Evolutionary conservation across 2,888 invertebrate genomes (phyloP).

Genomic region (Aspidiotus rigidus): DNA sequence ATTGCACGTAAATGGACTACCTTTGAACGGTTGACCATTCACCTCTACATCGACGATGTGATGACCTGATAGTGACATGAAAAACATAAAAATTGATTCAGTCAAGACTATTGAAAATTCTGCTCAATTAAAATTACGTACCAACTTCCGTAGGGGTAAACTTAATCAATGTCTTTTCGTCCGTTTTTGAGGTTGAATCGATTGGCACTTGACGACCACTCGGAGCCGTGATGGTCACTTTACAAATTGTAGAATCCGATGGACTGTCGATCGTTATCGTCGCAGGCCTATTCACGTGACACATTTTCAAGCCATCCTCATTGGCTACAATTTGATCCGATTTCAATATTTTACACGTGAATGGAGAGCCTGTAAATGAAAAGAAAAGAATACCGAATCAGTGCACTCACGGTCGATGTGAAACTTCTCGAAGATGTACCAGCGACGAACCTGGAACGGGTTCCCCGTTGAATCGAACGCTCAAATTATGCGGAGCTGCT

Average conservation of each 20-base stretch:
- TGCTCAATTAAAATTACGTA: conserved; percentile 20
- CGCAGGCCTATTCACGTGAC: conserved; percentile 58
- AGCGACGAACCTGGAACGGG: conserved; percentile 51
- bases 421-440: conserved; percentile 4
- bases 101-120: not conserved
- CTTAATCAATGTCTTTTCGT: conserved; percentile 55
- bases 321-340: conserved; percentile 55
- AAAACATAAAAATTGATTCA: not conserved
- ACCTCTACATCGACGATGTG: conserved; percentile 74
- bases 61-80: conserved; percentile 49
- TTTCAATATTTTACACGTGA: conserved; percentile 73
- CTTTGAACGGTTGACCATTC: conserved; percentile 74
- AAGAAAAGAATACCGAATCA: not conserved
- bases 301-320: conserved; percentile 59
- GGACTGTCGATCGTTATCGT: conserved; percentile 49
- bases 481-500: conserved; percentile 80
- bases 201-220: conserved; percentile 54
- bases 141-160: conserved; percentile 51
- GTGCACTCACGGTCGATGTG: not conserved
- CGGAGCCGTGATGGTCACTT: conserved; percentile 39
- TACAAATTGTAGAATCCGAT: conserved; percentile 41
- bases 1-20: conserved; percentile 88
- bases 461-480: conserved; percentile 69
- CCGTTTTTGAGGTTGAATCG: conserved; percentile 48
- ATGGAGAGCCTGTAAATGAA: conserved; percentile 80